Conservation (phyloP, 2,113 vertebrate genomes). For the Motacilla alba region DNA sequence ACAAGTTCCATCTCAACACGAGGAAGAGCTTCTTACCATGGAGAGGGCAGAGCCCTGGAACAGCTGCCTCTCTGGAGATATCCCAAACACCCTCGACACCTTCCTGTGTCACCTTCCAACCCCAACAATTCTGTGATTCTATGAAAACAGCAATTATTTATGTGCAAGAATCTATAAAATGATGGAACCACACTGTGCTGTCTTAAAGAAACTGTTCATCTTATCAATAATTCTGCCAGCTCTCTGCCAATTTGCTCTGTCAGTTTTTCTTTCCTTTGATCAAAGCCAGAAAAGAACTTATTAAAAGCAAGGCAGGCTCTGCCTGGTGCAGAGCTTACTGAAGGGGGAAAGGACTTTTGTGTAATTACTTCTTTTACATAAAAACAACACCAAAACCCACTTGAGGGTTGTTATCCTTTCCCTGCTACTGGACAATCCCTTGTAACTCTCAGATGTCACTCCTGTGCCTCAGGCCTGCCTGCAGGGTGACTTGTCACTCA, state of each 20-base stretch:
- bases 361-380: neutral
- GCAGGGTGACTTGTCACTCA: neutral
- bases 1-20: rapidly evolving
- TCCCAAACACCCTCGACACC: neutral
- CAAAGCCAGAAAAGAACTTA: neutral
- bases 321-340: neutral
- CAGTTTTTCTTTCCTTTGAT: neutral
- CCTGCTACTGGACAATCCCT: no score
- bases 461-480: neutral
- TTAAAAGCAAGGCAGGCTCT: neutral
- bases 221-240: neutral
- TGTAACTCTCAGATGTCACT: rapidly evolving
- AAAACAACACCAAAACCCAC: neutral
- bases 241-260: neutral
- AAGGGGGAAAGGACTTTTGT: neutral
- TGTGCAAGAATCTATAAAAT: neutral
- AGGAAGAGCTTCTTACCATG: neutral
- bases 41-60: neutral
- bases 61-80: neutral
- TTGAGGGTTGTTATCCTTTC: neutral
- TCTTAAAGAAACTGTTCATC: neutral
- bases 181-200: neutral
- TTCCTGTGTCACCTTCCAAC: neutral
- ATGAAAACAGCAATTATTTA: neutral
- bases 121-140: neutral